Conservation (phyloP, 1,140 invertebrate species). For the Cheumatopsyche charites region DNA sequence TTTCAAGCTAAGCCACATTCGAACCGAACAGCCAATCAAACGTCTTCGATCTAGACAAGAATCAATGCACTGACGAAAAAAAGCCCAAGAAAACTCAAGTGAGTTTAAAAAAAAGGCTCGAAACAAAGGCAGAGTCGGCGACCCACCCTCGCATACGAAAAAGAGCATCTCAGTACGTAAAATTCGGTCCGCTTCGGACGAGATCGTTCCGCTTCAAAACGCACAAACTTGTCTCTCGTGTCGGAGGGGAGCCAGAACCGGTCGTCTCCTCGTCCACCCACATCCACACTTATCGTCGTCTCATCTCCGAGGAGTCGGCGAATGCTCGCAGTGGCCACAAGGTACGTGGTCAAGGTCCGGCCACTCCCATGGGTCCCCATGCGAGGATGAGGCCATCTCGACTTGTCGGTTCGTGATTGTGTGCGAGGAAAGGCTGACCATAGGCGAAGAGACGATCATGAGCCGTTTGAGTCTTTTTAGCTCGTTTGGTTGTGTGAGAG, state of each 20-base stretch:
- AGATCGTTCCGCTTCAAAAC: slow-evolving; percentile 37
- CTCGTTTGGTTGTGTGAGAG: background rate
- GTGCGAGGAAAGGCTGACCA: background rate
- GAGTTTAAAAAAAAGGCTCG: background rate
- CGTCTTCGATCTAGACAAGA: too few relatives aligned
- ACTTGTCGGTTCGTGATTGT: background rate
- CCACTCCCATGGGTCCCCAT: background rate
- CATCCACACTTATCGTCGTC: background rate
- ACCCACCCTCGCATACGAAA: slow-evolving; percentile 10
- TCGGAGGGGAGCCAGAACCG: slow-evolving; percentile 32
- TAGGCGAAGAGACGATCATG: background rate
- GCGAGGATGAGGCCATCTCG: background rate
- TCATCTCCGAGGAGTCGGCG: background rate
- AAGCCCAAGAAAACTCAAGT: background rate
- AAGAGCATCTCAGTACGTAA: slow-evolving; percentile 2
- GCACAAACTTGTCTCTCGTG: slow-evolving; percentile 1
- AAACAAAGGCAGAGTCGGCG: background rate
- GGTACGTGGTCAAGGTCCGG: slow-evolving; percentile 21
- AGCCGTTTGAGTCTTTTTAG: background rate
- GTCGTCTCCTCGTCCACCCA: slow-evolving; percentile 6
- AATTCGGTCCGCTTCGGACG: slow-evolving; percentile 21
- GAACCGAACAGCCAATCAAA: too few relatives aligned
- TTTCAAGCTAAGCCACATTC: too few relatives aligned
- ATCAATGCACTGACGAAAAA: too few relatives aligned
- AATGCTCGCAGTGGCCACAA: background rate